Evolutionary conservation across 2,113 vertebrate genomes (phyloP).

Genomic region (Varanus komodoensis): DNA sequence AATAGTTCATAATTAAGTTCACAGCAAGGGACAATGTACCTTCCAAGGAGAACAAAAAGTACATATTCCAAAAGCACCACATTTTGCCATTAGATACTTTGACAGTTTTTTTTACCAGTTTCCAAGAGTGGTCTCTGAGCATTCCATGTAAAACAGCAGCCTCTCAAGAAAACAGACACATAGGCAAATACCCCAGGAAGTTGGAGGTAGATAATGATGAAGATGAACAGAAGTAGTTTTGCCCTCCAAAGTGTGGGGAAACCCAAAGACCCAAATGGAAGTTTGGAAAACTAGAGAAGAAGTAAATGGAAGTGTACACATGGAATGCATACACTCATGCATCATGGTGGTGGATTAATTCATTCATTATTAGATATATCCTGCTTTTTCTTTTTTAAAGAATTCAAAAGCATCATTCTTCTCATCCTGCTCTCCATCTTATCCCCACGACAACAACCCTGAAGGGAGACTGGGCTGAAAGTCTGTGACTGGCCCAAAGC

Average conservation of each 20-base stretch:
- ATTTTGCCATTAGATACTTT: background rate
- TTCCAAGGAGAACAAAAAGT: background rate
- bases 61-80: background rate
- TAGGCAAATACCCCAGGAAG: background rate
- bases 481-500: no score
- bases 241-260: background rate
- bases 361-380: background rate
- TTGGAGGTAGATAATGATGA: background rate
- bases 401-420: no score
- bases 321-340: background rate
- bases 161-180: background rate
- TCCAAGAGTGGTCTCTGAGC: background rate
- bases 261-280: background rate
- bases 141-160: background rate
- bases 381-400: no score
- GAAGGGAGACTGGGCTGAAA: no score
- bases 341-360: no score
- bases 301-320: no score
- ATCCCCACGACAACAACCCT: no score
- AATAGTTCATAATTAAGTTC: background rate
- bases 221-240: background rate
- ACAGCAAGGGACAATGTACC: conserved; percentile 17
- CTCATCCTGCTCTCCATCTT: no score
- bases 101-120: background rate
- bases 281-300: background rate